Evolutionary conservation across 2,888 invertebrate genomes (phyloP).

Genomic region (Bembecia ichneumoniformis): DNA sequence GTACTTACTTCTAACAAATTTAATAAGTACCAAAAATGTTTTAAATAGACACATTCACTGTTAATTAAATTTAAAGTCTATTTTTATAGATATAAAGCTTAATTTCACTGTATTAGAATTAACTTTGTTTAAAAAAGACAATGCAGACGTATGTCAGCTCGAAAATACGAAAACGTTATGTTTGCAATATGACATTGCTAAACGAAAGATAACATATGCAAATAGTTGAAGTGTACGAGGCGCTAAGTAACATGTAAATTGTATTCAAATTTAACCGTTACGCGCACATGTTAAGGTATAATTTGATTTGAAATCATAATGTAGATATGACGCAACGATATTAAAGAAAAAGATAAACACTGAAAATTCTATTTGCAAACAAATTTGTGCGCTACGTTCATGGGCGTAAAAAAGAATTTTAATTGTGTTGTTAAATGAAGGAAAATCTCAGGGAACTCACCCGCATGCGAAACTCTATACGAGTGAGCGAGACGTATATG

Average conservation of each 20-base stretch:
- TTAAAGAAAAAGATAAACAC: slow-evolving; percentile 44
- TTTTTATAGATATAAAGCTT: too few relatives aligned
- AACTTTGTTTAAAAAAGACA: too few relatives aligned
- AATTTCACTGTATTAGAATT: too few relatives aligned
- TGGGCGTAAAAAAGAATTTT: too few relatives aligned
- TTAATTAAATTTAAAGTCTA: too few relatives aligned
- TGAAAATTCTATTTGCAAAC: slow-evolving; percentile 24
- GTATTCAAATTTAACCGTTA: slow-evolving; percentile 19
- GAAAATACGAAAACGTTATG: slow-evolving; percentile 33
- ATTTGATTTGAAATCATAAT: slow-evolving; percentile 9
- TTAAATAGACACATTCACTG: too few relatives aligned
- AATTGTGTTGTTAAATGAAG: slow-evolving; percentile 19
- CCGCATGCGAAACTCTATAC: slow-evolving; percentile 21
- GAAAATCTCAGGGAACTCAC: slow-evolving; percentile 57
- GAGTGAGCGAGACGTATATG: slow-evolving; percentile 41
- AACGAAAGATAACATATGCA: slow-evolving; percentile 57
- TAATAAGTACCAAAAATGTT: too few relatives aligned
- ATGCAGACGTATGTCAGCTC: slow-evolving; percentile 11
- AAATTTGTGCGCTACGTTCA: too few relatives aligned
- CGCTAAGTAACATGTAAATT: slow-evolving; percentile 4
- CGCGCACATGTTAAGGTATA: slow-evolving; percentile 11
- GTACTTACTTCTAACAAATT: too few relatives aligned
- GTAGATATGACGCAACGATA: slow-evolving; percentile 22
- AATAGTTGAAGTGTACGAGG: slow-evolving; percentile 19
- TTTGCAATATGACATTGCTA: slow-evolving; percentile 65